These are phyloP conservation scores for Cactoblastis cactorum DNA, from an alignment of 2,888 invertebrate genomes.

Conservation along the genomic window DNA sequence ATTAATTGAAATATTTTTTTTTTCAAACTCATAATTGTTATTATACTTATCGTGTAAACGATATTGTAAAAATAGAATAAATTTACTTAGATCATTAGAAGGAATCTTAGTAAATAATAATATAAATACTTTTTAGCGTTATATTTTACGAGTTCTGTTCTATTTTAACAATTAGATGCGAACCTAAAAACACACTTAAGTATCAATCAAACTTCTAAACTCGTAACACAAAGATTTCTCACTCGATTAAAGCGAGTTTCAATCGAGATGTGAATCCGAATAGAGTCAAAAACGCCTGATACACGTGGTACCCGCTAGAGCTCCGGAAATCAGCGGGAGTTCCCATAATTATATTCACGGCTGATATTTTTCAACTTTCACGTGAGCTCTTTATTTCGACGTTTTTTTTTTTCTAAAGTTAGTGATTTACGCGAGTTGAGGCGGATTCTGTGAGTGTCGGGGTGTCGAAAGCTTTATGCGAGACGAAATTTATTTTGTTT, in stretches of 20 bases:
- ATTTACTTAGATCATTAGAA: no score
- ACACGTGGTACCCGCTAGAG: constrained; percentile 53
- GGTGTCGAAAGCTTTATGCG: constrained; percentile 73
- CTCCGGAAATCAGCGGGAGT: constrained; percentile 75
- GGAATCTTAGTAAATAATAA: no score
- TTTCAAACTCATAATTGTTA: no score
- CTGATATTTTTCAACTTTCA: constrained; percentile 77
- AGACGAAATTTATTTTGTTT: constrained; percentile 65
- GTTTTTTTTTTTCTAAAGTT: constrained; percentile 60
- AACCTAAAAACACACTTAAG: no score
- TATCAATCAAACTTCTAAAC: background rate
- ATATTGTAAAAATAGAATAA: no score
- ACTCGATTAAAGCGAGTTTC: constrained; percentile 6
- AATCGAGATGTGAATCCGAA: constrained; percentile 3
- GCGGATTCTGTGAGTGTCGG: constrained; percentile 60
- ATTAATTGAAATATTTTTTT: no score
- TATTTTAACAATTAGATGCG: no score
- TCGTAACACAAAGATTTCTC: constrained; percentile 1
- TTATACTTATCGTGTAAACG: no score
- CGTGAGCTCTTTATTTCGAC: constrained; percentile 72
- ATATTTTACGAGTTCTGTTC: no score
- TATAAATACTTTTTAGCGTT: no score
- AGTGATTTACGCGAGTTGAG: constrained; percentile 71
- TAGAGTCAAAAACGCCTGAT: constrained; percentile 26
- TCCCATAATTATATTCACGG: constrained; percentile 76